Base-by-base conservation (phyloP, 2,888 invertebrate species). In the Meghimatium bilineatum region DNA sequence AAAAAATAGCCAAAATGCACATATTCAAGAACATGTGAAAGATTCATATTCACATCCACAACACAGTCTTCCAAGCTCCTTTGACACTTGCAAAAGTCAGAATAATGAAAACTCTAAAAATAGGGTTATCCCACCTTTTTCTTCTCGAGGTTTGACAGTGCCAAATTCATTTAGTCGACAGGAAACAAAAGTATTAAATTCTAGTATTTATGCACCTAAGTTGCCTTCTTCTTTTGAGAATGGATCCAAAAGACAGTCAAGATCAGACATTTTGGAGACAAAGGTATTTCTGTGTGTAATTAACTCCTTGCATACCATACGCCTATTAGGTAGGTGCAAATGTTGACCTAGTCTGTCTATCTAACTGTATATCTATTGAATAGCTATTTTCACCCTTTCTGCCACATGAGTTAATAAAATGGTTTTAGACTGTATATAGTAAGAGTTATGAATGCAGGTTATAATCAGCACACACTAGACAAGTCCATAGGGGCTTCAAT, bases 71-170 rank as follows among this genome's bases (percentile, higher is more conserved):
- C 26, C 67, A 34, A 66, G 32, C 29, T 29, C 20, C 12, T 72
- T 17, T 56, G 38, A 34, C n/a, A 32, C 82, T 44, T 72, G 3
- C 26, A 82, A 82, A 63, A 52, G 60, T 75, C 63, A 63, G 1
- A 60, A 44, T 89, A 84, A 81, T 90, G 60, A 89, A 87, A 32
- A 79, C 89, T 32, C 89, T 89, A 82, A 69, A 90, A 49, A 89
- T 87, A 77, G 87, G 86, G 49, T 80, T 87, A 29, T 84, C n/a
- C 80, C 80, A 5, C 77, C 84, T 20, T 34, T 80, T 32, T 80
- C 84, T 10, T 67, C 69, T 17, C n/a, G 49, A 32, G 76, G 80
- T 38, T 49, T 79, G 14, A 17, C 63, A 49, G 26, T 52, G n/a
- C 29, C 83, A 14, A 29, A 52, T 52, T 34, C n/a, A 44, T 10